phyloP scores from a whole-genome alignment of 1,140 invertebrate species.

The Drosophila triauraria region DNA sequence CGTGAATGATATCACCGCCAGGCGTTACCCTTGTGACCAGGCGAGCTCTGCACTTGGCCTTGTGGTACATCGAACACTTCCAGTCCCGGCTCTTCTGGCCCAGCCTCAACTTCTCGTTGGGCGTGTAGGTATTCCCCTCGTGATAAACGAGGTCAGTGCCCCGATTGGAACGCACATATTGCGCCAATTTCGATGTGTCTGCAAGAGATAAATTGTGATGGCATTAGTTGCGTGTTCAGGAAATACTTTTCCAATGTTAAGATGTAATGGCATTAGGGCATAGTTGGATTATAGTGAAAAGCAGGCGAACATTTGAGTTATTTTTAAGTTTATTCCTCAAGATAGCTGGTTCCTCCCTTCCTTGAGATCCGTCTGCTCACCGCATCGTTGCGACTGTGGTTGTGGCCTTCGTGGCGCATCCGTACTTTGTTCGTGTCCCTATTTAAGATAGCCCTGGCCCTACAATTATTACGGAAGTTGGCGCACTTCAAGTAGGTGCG shows the following conservation, averaged over 20 bases:
- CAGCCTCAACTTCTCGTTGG: conserved; percentile 74
- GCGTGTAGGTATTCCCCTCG: conserved; percentile 81
- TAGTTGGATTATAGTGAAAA: conserved; percentile 55
- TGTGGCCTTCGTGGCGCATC: conserved; percentile 61
- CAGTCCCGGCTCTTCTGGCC: conserved; percentile 75
- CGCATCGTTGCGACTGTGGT: conserved; percentile 44
- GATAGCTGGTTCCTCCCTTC: conserved; percentile 18
- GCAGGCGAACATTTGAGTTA: conserved; percentile 41
- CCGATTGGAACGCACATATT: conserved; percentile 75
- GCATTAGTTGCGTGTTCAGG: not conserved
- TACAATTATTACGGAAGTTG: conserved; percentile 69
- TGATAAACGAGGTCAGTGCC: conserved; percentile 78
- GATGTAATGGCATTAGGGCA: conserved; percentile 20
- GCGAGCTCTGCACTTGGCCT: conserved; percentile 77
- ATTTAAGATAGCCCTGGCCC: conserved; percentile 72
- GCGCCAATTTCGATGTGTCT: conserved; percentile 34
- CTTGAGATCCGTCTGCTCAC: conserved; percentile 3
- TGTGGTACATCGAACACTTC: conserved; percentile 85
- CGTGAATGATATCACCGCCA: conserved; percentile 69
- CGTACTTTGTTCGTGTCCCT: conserved; percentile 61
- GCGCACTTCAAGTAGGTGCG: conserved; percentile 79
- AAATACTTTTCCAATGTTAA: not conserved
- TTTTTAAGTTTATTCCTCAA: conserved; percentile 57
- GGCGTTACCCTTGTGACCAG: conserved; percentile 60
- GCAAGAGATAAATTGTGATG: conserved; percentile 1